Evolutionary conservation across 2,113 vertebrate species (phyloP).

Genomic region (Xiphophorus maculatus): DNA sequence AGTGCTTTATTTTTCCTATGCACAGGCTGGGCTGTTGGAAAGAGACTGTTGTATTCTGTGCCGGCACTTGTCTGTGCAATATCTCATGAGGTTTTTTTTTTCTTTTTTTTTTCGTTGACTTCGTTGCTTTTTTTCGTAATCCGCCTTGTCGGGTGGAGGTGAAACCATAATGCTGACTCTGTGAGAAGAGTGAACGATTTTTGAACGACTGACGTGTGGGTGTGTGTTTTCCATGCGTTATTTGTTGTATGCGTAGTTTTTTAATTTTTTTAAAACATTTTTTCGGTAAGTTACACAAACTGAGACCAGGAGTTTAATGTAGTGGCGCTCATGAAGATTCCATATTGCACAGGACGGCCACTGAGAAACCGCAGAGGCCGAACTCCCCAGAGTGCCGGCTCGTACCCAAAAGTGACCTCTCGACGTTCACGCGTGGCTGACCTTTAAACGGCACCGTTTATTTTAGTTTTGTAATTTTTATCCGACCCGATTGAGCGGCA

Average conservation of each 20-base stretch:
- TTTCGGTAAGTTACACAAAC: slow-evolving; percentile 32
- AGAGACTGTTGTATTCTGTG: slow-evolving; percentile 96
- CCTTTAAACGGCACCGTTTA: slow-evolving; percentile 46
- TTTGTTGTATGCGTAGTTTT: slow-evolving; percentile 37
- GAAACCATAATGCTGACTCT: slow-evolving; percentile 53
- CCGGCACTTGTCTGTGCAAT: slow-evolving; percentile 92
- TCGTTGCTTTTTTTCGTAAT: slow-evolving; percentile 73
- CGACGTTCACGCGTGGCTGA: slow-evolving; percentile 28
- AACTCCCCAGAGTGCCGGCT: slow-evolving; percentile 49
- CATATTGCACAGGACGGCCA: slow-evolving; percentile 53
- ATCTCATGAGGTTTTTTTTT: slow-evolving; percentile 73
- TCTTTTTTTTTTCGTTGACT: slow-evolving; percentile 63
- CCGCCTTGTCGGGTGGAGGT: slow-evolving; percentile 25
- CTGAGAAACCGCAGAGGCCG: slow-evolving; percentile 52
- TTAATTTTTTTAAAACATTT: background rate
- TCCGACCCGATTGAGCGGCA: slow-evolving; percentile 30
- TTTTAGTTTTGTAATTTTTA: background rate
- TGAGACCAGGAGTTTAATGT: slow-evolving; percentile 36
- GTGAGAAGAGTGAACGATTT: slow-evolving; percentile 33
- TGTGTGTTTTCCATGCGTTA: slow-evolving; percentile 20
- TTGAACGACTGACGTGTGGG: slow-evolving; percentile 16
- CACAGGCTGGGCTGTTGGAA: slow-evolving; percentile 89
- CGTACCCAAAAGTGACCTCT: slow-evolving; percentile 66
- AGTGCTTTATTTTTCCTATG: slow-evolving; percentile 99
- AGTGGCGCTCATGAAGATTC: slow-evolving; percentile 55